Conservation (phyloP, 2,888 invertebrate genomes). For the Cyclophora albipunctata region DNA sequence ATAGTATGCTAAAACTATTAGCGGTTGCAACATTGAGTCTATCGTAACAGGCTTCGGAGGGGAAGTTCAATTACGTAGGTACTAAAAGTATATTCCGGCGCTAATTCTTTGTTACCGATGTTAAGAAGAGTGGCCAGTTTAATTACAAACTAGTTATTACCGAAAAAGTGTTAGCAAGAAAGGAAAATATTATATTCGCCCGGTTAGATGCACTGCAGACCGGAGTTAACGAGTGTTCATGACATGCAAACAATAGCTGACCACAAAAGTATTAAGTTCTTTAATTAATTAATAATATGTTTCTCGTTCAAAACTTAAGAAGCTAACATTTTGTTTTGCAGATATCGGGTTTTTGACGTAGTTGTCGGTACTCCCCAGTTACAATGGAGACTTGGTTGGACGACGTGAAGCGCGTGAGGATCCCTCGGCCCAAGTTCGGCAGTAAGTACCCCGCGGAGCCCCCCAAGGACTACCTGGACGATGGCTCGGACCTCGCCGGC, state of each 20-base stretch:
- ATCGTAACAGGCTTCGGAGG: slow-evolving; percentile 1
- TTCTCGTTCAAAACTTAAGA: no score
- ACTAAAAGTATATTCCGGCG: neutral
- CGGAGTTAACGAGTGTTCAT: no score
- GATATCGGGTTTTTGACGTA: no score
- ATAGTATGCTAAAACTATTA: slow-evolving; percentile 11
- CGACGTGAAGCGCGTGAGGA: slow-evolving; percentile 87
- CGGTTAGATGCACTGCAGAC: neutral
- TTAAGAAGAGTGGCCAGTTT: slow-evolving; percentile 1
- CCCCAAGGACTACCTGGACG: slow-evolving; percentile 86
- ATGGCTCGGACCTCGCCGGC: slow-evolving; percentile 72
- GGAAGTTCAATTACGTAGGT: neutral
- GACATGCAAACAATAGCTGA: no score
- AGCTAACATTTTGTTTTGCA: no score
- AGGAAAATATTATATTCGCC: neutral
- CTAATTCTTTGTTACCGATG: neutral
- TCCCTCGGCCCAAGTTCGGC: slow-evolving; percentile 89
- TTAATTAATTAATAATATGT: no score
- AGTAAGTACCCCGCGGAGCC: slow-evolving; percentile 82
- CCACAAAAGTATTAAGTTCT: no score
- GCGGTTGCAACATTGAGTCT: slow-evolving; percentile 9
- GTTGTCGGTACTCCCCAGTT: no score
- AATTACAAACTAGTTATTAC: neutral
- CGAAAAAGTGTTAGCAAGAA: neutral
- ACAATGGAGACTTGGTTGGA: slow-evolving; percentile 89